A percentile compares a stretch with the other conserved stretches of the same genome.
phyloP scores from a whole-genome alignment of 2,797 vertebrate genomes.

The Valencia hispanica region DNA sequence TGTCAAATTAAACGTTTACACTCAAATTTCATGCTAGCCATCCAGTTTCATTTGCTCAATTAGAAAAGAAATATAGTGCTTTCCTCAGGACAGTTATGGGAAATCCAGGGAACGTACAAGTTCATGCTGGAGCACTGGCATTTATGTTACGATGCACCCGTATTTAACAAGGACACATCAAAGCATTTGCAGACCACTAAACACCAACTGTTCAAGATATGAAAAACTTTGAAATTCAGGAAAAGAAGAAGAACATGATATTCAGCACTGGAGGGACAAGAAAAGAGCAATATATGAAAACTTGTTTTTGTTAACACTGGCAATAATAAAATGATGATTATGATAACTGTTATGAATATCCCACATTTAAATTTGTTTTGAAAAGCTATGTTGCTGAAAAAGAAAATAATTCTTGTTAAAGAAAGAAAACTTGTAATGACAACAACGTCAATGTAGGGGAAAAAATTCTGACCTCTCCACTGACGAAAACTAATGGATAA shows the following conservation, averaged over 20 bases:
- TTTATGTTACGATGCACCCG: slow-evolving; percentile 15
- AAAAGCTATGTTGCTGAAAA: not conserved
- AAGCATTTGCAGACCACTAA: slow-evolving; percentile 6
- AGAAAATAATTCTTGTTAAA: not conserved
- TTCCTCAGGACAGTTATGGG: slow-evolving; percentile 40
- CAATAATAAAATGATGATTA: not conserved
- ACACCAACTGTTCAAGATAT: not conserved
- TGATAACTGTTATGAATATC: not conserved
- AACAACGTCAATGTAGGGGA: not conserved
- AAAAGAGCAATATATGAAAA: not conserved
- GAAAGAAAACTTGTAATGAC: not conserved
- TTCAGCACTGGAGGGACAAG: not conserved
- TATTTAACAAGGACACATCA: not conserved
- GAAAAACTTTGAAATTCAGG: not conserved
- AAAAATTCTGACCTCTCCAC: not conserved
- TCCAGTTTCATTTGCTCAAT: slow-evolving; percentile 39
- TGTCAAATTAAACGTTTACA: slow-evolving; percentile 60
- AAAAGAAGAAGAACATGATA: not conserved
- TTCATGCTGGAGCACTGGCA: slow-evolving; percentile 12
- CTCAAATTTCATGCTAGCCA: slow-evolving; percentile 34
- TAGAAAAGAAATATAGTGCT: slow-evolving; percentile 30
- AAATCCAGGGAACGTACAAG: slow-evolving; percentile 28
- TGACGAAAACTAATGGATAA: not conserved
- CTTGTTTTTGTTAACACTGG: not conserved
- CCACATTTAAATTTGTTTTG: not conserved